phyloP scores from a whole-genome alignment of 2,888 invertebrate species.

The Coleophora flavipennella region DNA sequence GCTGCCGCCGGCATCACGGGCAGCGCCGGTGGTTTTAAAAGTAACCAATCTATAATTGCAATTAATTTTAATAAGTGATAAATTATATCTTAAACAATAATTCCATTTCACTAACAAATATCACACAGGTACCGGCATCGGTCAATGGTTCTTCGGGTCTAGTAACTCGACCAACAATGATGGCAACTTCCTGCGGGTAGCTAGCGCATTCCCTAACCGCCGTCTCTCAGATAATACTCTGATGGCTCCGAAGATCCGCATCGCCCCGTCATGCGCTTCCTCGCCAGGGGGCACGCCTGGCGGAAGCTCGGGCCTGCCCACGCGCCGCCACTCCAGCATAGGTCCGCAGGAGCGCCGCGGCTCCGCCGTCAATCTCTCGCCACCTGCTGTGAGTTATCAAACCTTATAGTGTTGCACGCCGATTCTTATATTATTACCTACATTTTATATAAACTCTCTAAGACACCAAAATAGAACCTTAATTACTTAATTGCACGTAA shows the following conservation, averaged over 20 bases:
- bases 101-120: not conserved
- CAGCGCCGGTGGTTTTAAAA: constrained; percentile 38
- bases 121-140: constrained; percentile 61
- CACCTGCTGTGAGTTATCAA: constrained; percentile 84
- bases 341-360: constrained; percentile 91
- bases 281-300: constrained; percentile 82
- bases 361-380: constrained; percentile 88
- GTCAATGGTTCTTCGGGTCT: constrained; percentile 89
- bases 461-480: not conserved
- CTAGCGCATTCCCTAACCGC: constrained; percentile 86
- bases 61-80: not conserved
- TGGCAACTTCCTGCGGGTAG: constrained; percentile 89
- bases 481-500: not conserved
- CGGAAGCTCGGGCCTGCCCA: constrained; percentile 84
- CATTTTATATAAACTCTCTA: not conserved
- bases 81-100: not conserved
- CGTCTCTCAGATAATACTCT: constrained; percentile 93
- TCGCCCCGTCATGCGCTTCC: constrained; percentile 91
- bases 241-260: constrained; percentile 91
- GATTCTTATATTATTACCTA: not conserved
- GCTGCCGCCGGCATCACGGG: constrained; percentile 19
- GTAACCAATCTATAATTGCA: constrained; percentile 9
- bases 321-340: constrained; percentile 91
- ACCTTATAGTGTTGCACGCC: not conserved
- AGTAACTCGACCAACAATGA: constrained; percentile 85